A percentile compares a stretch with the other conserved stretches of the same genome.
Conservation (phyloP, 2,888 invertebrate species). For the Caenorhabditis sulstoni region DNA sequence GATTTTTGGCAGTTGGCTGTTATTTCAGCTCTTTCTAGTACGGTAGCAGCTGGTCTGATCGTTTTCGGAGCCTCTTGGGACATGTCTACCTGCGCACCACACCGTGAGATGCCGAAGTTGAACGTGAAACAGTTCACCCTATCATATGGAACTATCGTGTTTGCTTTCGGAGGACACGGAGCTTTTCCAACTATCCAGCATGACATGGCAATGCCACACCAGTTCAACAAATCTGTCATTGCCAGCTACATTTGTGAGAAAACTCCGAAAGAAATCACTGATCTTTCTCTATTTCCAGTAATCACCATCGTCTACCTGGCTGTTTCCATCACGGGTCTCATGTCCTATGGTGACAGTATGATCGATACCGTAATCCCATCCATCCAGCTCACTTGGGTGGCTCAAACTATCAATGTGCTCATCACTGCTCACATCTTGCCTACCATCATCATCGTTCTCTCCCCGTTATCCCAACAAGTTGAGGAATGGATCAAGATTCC, state of each 20-base stretch:
- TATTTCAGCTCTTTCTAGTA: conserved; percentile 54
- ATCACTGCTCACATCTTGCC: conserved; percentile 68
- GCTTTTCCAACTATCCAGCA: conserved; percentile 91
- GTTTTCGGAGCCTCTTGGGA: conserved; percentile 51
- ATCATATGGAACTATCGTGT: conserved; percentile 84
- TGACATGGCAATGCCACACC: conserved; percentile 87
- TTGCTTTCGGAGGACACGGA: conserved; percentile 84
- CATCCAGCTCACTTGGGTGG: conserved; percentile 65
- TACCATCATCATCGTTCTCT: conserved; percentile 65
- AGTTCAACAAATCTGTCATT: conserved; percentile 64
- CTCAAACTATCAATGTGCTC: conserved; percentile 65
- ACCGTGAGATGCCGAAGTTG: conserved; percentile 81
- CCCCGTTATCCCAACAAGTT: conserved; percentile 65
- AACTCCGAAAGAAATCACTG: too few relatives aligned
- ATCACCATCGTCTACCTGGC: conserved; percentile 66
- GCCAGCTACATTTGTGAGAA: conserved; percentile 61
- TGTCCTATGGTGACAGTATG: conserved; percentile 68
- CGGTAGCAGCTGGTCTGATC: conserved; percentile 53
- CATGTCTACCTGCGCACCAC: conserved; percentile 40
- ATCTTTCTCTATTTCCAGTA: conserved; percentile 41
- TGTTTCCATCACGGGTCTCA: conserved; percentile 61
- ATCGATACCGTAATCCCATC: conserved; percentile 66
- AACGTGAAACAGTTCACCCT: conserved; percentile 86
- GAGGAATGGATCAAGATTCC: conserved; percentile 67
- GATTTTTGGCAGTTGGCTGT: conserved; percentile 66